A percentile compares a stretch with the other conserved stretches of the same genome.
Conservation (phyloP, 2,888 invertebrate genomes). For the Pristionchus entomophagus region DNA sequence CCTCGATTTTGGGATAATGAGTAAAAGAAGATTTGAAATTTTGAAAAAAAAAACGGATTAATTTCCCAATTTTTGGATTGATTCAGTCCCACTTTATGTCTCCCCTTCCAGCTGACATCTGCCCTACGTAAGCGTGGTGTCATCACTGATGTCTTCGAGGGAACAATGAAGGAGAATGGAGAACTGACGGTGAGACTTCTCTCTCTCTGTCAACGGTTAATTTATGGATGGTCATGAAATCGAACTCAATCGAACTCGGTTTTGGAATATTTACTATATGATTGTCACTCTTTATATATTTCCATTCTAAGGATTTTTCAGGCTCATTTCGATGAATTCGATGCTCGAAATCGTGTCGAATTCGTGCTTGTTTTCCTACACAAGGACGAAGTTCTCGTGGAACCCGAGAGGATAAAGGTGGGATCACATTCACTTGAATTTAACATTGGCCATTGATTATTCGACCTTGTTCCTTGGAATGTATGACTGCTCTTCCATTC, state of each 20-base stretch:
- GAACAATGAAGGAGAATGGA: not conserved
- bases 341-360: not conserved
- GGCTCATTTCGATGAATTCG: not conserved
- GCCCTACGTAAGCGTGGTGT: not conserved
- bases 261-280: too few species aligned
- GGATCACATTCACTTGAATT: not conserved
- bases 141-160: not conserved
- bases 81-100: too few species aligned
- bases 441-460: not conserved
- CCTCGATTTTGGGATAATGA: too few species aligned
- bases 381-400: not conserved
- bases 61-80: too few species aligned
- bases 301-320: too few species aligned
- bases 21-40: too few species aligned
- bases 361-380: not conserved
- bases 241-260: too few species aligned
- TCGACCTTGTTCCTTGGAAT: too few species aligned
- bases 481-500: too few species aligned
- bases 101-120: not conserved
- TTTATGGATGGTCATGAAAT: too few species aligned
- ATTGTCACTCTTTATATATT: too few species aligned
- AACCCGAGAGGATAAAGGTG: not conserved
- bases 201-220: not conserved
- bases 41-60: too few species aligned
- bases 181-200: not conserved